Evolutionary conservation across 2,797 vertebrate genomes (phyloP), one percentile per base, ranked within the genome.

Genomic region (Betta splendens): DNA sequence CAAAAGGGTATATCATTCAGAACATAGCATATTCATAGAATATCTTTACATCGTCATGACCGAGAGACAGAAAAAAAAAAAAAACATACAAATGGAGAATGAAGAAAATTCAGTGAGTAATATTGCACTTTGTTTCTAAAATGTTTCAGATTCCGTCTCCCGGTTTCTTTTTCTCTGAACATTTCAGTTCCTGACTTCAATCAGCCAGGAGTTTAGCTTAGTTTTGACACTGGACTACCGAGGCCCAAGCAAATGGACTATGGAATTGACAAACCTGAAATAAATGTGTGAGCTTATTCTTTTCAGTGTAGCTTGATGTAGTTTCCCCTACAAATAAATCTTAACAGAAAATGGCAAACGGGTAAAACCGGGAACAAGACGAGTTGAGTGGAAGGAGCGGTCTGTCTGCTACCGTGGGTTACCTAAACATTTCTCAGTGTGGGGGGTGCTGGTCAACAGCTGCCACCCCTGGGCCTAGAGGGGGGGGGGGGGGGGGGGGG

Each of bases 81-180:
- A 21, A 66, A 92, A 93, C 90, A 90, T 92, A 96, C 84, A 83
- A 86, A 85, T 81, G 64, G 92, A 93, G 91, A 92, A 94, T 85
- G 90, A 93, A 94, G 91, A 93, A 93, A 94, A 93, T 89, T 93
- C 92, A 93, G 93, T 92, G 92, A 80, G 91, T 94, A 93, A 96
- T 99, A 99, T 98, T 99, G 97, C 97, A 99, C 96, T 95, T 96
- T 91, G 88, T 95, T 94, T 91, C 89, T 92, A 94, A 95, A 95
- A 91, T 85, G 91, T 95, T 93, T 92, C 92, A 90, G 90, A 93
- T 91, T 89, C 90, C 80, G 70, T 88, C 61, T 90, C 76, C 81
- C 75, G 84, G 64, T 75, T 89, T 89, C 81, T 63, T 74, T 76
- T 70, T 60, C 75, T 92, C 69, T 83, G 80, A 87, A 89, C 86